Evolutionary conservation across 2,797 vertebrate genomes (phyloP).

Genomic region (Pseudochaenichthys georgianus): DNA sequence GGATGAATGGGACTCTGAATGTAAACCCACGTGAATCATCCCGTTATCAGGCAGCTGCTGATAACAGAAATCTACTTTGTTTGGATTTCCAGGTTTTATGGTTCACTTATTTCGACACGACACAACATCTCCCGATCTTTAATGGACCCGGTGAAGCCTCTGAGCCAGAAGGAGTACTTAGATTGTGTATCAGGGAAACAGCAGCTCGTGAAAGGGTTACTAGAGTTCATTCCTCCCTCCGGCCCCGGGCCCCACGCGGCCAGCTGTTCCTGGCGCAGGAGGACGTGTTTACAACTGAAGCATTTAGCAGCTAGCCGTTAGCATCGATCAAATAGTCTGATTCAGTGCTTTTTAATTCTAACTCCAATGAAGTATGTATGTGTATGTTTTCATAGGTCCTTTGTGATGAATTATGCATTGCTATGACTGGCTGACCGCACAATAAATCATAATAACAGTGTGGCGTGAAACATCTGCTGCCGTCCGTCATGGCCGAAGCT

Average conservation of each 20-base stretch:
- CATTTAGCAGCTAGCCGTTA: slow-evolving; percentile 5
- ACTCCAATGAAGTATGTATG: slow-evolving; percentile 28
- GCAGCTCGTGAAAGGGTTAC: slow-evolving; percentile 27
- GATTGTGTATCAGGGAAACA: slow-evolving; percentile 34
- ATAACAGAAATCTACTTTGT: slow-evolving; percentile 1
- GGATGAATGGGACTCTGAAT: slow-evolving; percentile 7
- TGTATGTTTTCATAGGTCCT: neutral
- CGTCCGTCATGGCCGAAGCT: neutral
- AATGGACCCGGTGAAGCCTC: slow-evolving; percentile 32
- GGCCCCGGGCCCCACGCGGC: slow-evolving; percentile 7
- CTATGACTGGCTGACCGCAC: neutral
- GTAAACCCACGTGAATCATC: neutral
- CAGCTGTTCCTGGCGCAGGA: slow-evolving; percentile 57
- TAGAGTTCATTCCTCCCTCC: slow-evolving; percentile 23
- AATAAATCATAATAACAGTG: slow-evolving; percentile 29
- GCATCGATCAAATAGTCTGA: neutral
- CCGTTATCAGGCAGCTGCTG: slow-evolving; percentile 10
- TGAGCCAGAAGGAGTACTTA: slow-evolving; percentile 58
- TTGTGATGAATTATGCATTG: slow-evolving; percentile 18
- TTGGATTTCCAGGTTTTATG: slow-evolving; percentile 14
- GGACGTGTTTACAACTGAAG: slow-evolving; percentile 33
- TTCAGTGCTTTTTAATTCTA: neutral
- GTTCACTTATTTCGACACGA: too few relatives aligned
- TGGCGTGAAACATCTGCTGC: slow-evolving; percentile 39
- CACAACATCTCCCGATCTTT: slow-evolving; percentile 25